Base-by-base conservation (phyloP, 2,888 invertebrate genomes). In the Papilio gigon region DNA sequence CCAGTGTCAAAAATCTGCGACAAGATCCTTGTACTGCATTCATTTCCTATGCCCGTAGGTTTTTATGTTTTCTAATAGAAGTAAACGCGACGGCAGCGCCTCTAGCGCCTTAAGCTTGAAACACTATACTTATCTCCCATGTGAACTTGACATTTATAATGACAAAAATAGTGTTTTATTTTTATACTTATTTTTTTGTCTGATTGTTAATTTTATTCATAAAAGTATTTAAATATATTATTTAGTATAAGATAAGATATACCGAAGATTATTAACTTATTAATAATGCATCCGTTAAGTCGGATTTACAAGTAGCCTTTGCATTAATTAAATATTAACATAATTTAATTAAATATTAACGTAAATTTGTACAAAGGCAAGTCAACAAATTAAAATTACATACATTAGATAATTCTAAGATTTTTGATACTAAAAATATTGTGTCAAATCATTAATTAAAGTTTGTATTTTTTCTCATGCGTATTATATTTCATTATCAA, bases 121-220 rank as follows among this genome's bases (percentile, higher is more conserved):
- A n/a, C n/a, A n/a, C n/a, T n/a, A n/a, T 35, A 50, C 20, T 25
- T 22, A 25, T 22, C 35, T 25, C 40, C 30, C 25, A 59, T 66
- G 66, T 50, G 66, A 66, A 66, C 66, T 35, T 66, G 66, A 60
- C 66, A 66, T 66, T 66, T 66, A 4, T 59, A 25, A 12, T 37
- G 17, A 35, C 1, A 50, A 27, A 64, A 53, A 53, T 30, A 56
- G 30, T 56, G 17, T 30, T 12, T 37, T 8, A 14, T 30, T 17
- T 42, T 42, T 42, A 56, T 50, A 27, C 30, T 30, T 56, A 56
- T 56, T 56, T 27, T 5, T n/a, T n/a, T 56, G 3, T 2, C 4
- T 14, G 50, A 65, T 58, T 33, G 58, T 58, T 4, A 27, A 65
- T 56, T 53, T 65, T 56, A 65, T 56, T 30, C 56, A 20, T 17